Conservation (phyloP, 2,888 invertebrate species). For the Drosophila colorata region DNA sequence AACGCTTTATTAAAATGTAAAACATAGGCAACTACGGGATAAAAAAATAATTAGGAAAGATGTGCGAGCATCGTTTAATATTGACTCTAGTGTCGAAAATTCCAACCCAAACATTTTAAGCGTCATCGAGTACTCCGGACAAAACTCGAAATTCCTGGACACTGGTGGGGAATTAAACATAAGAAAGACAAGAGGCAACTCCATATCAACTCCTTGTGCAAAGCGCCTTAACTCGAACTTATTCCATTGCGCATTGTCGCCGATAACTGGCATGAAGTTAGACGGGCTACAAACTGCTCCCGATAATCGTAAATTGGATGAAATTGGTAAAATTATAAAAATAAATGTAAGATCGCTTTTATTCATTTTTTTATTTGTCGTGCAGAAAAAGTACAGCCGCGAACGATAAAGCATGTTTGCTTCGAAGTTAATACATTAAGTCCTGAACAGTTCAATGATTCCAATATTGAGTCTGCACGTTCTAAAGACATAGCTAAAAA, state of each 20-base stretch:
- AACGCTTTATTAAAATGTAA: not conserved
- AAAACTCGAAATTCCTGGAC: conserved; percentile 8
- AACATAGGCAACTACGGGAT: conserved; percentile 69
- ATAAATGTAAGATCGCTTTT: conserved; percentile 11
- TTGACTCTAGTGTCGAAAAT: conserved; percentile 82
- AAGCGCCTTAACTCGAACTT: conserved; percentile 47
- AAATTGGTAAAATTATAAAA: conserved; percentile 8
- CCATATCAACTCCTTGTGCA: conserved; percentile 75
- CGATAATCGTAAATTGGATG: conserved; percentile 3
- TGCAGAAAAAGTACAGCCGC: conserved; percentile 1
- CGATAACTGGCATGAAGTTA: conserved; percentile 69
- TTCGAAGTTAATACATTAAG: conserved; percentile 25
- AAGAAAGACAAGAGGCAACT: conserved; percentile 11
- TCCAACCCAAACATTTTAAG: conserved; percentile 42
- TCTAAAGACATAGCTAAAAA: conserved; percentile 2
- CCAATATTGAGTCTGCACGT: not conserved
- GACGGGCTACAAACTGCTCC: conserved; percentile 17
- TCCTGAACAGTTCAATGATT: conserved; percentile 1
- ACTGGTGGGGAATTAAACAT: not conserved
- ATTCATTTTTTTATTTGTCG: conserved; percentile 3
- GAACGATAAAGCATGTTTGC: conserved; percentile 33
- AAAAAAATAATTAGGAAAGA: conserved; percentile 69
- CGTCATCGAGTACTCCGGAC: conserved; percentile 4
- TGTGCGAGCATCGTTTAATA: conserved; percentile 79
- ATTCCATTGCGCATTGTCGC: conserved; percentile 80